A percentile compares a stretch with the other conserved stretches of the same genome.
phyloP scores from a whole-genome alignment of 1,140 invertebrate species.

The Eufriesea mexicana region DNA sequence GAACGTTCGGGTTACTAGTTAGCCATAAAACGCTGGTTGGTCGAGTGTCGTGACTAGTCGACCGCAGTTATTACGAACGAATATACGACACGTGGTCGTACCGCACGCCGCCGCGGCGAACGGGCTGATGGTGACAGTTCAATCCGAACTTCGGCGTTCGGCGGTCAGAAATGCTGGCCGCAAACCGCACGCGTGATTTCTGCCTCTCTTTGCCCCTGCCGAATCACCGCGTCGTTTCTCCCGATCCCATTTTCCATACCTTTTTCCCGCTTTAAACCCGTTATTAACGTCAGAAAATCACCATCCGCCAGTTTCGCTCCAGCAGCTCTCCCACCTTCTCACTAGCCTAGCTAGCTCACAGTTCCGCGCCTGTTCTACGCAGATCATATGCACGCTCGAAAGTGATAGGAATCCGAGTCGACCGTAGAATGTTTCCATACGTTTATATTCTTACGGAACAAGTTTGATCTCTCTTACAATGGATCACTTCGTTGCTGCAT shows the following conservation, averaged over 20 bases:
- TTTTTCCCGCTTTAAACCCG: neutral
- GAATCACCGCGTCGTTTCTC: slow-evolving; percentile 50
- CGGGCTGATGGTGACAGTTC: slow-evolving; percentile 82
- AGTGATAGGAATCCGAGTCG: neutral
- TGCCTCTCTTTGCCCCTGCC: slow-evolving; percentile 73
- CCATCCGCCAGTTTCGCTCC: too few relatives aligned
- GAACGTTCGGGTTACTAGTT: slow-evolving; percentile 1
- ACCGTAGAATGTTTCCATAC: neutral
- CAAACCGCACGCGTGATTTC: slow-evolving; percentile 81
- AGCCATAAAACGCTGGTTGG: slow-evolving; percentile 56
- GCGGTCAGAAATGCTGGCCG: slow-evolving; percentile 79
- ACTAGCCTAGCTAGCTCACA: too few relatives aligned
- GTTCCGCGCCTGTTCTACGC: too few relatives aligned
- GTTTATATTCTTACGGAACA: neutral
- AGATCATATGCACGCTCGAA: too few relatives aligned
- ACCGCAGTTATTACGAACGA: slow-evolving; percentile 80
- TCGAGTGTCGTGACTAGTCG: slow-evolving; percentile 68
- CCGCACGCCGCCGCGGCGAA: slow-evolving; percentile 56
- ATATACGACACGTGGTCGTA: slow-evolving; percentile 75
- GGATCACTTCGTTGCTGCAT: too few relatives aligned
- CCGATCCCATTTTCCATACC: slow-evolving; percentile 34
- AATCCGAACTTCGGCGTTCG: slow-evolving; percentile 82
- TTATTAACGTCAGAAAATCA: neutral
- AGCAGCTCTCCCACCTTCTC: too few relatives aligned
- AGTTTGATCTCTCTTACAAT: neutral